phyloP scores from a whole-genome alignment of 2,888 invertebrate species.

The Callyntrura guangdongensis region DNA sequence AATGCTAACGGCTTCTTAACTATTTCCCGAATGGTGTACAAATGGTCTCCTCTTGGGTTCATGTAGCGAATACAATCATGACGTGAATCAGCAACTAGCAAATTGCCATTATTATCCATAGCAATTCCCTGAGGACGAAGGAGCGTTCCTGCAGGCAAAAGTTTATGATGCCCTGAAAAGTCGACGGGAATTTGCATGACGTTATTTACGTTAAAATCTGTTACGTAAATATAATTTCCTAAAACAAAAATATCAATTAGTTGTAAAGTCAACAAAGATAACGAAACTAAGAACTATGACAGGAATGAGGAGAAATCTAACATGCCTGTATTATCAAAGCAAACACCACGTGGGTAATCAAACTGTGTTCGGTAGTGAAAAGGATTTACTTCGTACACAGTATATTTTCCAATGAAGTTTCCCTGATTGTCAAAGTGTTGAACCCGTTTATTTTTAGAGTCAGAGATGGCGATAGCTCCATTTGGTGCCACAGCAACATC shows the following conservation, averaged over 20 bases:
- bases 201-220: slow-evolving; percentile 71
- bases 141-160: slow-evolving; percentile 45
- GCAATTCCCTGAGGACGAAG: slow-evolving; percentile 74
- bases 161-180: neutral
- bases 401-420: slow-evolving; percentile 72
- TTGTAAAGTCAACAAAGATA: neutral
- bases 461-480: slow-evolving; percentile 81
- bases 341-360: slow-evolving; percentile 75
- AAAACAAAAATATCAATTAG: neutral
- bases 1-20: slow-evolving; percentile 4
- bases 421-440: slow-evolving; percentile 78
- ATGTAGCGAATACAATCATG: slow-evolving; percentile 70
- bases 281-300: too few relatives aligned
- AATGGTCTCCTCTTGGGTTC: slow-evolving; percentile 20
- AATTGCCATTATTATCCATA: slow-evolving; percentile 55
- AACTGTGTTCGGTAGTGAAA: slow-evolving; percentile 72
- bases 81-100: slow-evolving; percentile 71
- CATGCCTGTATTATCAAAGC: slow-evolving; percentile 70
- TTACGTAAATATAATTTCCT: slow-evolving; percentile 62
- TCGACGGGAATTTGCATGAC: slow-evolving; percentile 15
- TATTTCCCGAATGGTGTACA: slow-evolving; percentile 39
- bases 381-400: slow-evolving; percentile 72
- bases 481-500: slow-evolving; percentile 77
- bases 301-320: too few relatives aligned
- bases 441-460: slow-evolving; percentile 82